phyloP scores from a whole-genome alignment of 2,888 invertebrate genomes.

The Anthophora plumipes region DNA sequence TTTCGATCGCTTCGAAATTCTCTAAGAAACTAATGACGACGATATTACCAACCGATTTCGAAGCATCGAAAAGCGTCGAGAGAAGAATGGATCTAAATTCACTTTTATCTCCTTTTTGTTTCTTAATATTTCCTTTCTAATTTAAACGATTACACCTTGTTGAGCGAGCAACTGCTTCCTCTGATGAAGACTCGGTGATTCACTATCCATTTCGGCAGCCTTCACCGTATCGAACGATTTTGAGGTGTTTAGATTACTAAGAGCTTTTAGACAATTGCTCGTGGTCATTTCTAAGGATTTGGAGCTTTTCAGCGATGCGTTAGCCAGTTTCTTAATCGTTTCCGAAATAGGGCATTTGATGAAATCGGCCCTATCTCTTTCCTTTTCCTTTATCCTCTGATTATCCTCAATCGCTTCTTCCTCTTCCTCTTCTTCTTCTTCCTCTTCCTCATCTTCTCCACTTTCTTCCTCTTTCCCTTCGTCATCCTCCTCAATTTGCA shows the following conservation, averaged over 20 bases:
- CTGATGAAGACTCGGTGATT: constrained; percentile 82
- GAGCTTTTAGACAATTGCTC: constrained; percentile 76
- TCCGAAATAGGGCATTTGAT: constrained; percentile 83
- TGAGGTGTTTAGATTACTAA: constrained; percentile 76
- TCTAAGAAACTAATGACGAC: constrained; percentile 8
- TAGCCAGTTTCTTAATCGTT: constrained; percentile 82
- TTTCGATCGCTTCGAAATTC: constrained; percentile 6
- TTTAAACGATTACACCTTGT: constrained; percentile 81
- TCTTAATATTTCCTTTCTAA: background rate
- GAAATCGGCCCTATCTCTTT: constrained; percentile 78
- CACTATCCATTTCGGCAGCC: constrained; percentile 74
- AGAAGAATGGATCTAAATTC: background rate
- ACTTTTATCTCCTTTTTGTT: background rate
- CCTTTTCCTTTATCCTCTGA: constrained; percentile 69
- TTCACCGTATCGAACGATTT: constrained; percentile 75
- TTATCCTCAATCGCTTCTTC: constrained; percentile 47
- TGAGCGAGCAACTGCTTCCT: constrained; percentile 82
- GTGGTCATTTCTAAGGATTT: constrained; percentile 79
- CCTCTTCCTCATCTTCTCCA: constrained; percentile 1
- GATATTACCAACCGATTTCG: background rate
- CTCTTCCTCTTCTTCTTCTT: background rate
- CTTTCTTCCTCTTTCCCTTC: constrained; percentile 22
- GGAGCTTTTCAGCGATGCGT: constrained; percentile 80
- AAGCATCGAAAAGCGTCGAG: background rate
- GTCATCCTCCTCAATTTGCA: background rate